Evolutionary conservation across 1,140 invertebrate species (phyloP), one percentile per base, ranked within the genome.

Genomic region (Drosophila nigrodunni): DNA sequence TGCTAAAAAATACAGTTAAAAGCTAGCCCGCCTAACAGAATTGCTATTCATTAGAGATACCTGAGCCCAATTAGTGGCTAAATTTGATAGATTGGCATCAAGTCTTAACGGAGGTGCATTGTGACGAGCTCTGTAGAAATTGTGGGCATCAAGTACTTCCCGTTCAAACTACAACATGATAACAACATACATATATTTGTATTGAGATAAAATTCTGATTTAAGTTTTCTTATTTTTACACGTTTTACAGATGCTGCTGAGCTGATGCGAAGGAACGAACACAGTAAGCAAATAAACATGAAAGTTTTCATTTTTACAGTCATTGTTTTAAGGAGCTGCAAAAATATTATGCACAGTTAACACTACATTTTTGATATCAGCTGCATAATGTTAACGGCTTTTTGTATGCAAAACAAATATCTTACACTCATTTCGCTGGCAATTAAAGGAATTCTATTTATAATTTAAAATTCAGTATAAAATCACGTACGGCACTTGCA

Each of bases 81-180:
- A 43, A 30, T 46, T 2, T 44, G 65, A 77, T 0, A 89, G 50
- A 9, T 77, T 37, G 2, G 9, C 13, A 18, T 55, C 61, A 3
- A 89, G 30, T 2, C 4, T 35, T 7, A 89, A 52, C 1, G 85
- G 66, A 21, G 64, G 50, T 5, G 66, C 86, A 13, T 35, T 39
- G 13, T 89, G 85, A 5, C 30, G 44, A 7, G 74, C 64, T 46
- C 85, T 66, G 62, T 79, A 85, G 15, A 13, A 8, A 41, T 89
- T 89, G 34, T 89, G 85, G 7, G 86, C 72, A 4, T 76, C 5
- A 2, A 89, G 86, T 8, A 85, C 75, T 37, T 90, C 86, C 10
- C 43, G 25, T 18, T 73, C 71, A 18, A 88, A 89, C 85, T 88
- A 21, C 9, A 61, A 46, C 34, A 4, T 10, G 18, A 30, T 34